phyloP scores from a whole-genome alignment of 2,888 invertebrate genomes.

The Scaptomyza cyrtandrae region DNA sequence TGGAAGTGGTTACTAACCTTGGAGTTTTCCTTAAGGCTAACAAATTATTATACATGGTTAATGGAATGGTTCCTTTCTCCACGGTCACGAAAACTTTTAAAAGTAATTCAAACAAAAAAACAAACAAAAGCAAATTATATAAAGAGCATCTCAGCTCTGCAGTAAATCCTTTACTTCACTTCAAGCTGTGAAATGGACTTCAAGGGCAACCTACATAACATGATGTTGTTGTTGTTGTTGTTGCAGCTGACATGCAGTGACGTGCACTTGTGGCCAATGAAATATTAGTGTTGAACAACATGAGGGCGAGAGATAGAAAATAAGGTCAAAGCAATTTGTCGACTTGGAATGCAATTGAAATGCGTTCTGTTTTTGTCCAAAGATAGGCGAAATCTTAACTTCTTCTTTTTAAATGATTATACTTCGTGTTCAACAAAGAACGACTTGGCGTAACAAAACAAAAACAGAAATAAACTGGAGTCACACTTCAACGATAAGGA shows the following conservation, averaged over 20 bases:
- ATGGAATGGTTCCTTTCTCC: no score
- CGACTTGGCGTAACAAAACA: not conserved
- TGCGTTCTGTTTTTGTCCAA: not conserved
- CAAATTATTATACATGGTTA: no score
- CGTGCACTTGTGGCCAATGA: slow-evolving; percentile 27
- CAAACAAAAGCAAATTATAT: not conserved
- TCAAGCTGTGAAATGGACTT: slow-evolving; percentile 18
- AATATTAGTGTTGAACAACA: slow-evolving; percentile 17
- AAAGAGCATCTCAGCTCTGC: slow-evolving; percentile 2
- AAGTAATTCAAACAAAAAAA: not conserved
- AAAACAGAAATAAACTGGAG: not conserved
- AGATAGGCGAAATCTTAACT: not conserved
- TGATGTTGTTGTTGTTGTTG: not conserved
- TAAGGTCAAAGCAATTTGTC: slow-evolving; percentile 8
- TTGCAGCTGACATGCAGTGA: slow-evolving; percentile 33
- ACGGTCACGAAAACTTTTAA: no score
- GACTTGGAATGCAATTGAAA: slow-evolving; percentile 24
- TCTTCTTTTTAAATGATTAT: not conserved
- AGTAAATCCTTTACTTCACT: not conserved
- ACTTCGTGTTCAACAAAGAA: not conserved
- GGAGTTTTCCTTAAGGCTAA: no score
- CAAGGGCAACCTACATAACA: not conserved
- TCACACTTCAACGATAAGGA: no score
- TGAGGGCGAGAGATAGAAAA: not conserved
- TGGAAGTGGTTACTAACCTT: no score